Conservation (phyloP, 64 coral and sea anemone genomes). For the Anthopleura sola region DNA sequence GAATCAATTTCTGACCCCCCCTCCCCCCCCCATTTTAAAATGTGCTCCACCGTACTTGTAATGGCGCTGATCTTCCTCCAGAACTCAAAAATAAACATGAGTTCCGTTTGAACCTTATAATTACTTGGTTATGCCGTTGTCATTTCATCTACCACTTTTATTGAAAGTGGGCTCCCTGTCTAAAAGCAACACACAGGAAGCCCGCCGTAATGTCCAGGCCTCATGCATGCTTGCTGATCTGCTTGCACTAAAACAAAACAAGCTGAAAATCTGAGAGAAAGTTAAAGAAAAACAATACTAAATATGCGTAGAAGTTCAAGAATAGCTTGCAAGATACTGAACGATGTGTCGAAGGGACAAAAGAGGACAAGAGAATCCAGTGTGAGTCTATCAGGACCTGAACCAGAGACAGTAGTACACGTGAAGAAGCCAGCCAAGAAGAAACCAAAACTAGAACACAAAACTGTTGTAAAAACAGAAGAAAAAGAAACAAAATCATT, state of each 20-base stretch:
- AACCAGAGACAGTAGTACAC: neutral
- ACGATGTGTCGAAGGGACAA: neutral
- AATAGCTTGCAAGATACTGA: neutral
- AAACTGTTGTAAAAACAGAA: neutral
- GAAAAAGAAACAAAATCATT: neutral
- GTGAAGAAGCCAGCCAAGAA: neutral
- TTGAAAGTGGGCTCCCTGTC: no score
- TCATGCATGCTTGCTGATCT: no score
- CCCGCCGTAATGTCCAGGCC: neutral
- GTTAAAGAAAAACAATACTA: neutral
- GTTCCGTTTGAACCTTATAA: no score
- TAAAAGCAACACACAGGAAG: no score
- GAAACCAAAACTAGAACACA: neutral
- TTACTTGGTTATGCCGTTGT: no score
- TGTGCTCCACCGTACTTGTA: no score
- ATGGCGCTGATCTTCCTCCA: no score
- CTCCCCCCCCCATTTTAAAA: no score
- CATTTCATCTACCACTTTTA: no score
- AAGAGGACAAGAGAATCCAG: neutral
- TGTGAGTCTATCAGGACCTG: neutral
- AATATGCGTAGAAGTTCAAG: conserved; percentile 12
- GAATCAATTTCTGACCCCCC: no score
- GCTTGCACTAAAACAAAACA: neutral
- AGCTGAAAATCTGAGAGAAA: neutral
- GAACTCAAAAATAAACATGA: no score